A percentile compares a stretch with the other conserved stretches of the same genome.
phyloP scores from a whole-genome alignment of 2,113 vertebrate species.

The Hippocampus abdominalis region DNA sequence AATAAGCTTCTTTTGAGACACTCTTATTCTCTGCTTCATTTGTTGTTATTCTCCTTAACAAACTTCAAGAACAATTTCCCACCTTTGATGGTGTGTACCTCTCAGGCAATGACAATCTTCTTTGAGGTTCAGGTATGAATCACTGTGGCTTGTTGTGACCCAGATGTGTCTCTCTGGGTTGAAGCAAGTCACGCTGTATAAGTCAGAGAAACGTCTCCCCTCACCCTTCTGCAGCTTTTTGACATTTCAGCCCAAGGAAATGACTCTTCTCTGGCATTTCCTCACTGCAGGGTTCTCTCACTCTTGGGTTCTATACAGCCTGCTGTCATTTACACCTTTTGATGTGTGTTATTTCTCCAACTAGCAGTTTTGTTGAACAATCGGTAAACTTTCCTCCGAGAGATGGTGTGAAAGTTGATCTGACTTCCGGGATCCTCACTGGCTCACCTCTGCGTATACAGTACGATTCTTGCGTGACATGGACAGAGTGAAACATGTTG shows the following conservation, averaged over 20 bases:
- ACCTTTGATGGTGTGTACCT: not conserved
- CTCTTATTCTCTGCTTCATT: not conserved
- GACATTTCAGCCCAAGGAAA: constrained; percentile 70
- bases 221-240: constrained; percentile 31
- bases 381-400: constrained; percentile 35
- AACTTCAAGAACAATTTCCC: not conserved
- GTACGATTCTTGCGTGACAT: constrained; percentile 8
- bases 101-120: not conserved
- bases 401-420: constrained; percentile 29
- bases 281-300: constrained; percentile 54
- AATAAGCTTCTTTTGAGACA: not conserved
- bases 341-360: constrained; percentile 36
- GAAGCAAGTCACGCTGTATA: constrained; percentile 29
- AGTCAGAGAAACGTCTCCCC: constrained; percentile 28
- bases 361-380: constrained; percentile 49
- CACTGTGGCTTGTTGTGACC: constrained; percentile 24
- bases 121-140: constrained; percentile 15
- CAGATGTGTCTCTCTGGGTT: constrained; percentile 34
- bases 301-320: constrained; percentile 39
- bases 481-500: constrained; percentile 30
- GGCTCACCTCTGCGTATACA: constrained; percentile 42
- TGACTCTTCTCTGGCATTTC: constrained; percentile 67
- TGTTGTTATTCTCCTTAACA: not conserved
- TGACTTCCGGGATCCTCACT: constrained; percentile 21
- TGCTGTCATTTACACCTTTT: constrained; percentile 64